These are phyloP conservation scores for Coboldia fuscipes DNA, from an alignment of 1,140 invertebrate species.

Conservation along the genomic window DNA sequence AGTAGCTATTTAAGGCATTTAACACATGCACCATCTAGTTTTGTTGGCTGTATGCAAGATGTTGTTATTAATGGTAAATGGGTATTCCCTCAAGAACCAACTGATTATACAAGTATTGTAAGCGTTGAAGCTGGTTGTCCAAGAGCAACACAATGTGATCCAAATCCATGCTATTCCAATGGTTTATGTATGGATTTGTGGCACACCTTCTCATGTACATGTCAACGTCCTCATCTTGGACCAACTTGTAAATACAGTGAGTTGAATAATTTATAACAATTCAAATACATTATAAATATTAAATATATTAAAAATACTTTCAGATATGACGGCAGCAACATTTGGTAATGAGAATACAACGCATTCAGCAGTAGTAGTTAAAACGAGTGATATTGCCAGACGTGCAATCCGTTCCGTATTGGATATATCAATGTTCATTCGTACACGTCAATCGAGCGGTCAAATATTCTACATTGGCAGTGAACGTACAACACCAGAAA, in stretches of 20 bases:
- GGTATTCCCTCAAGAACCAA: conserved; percentile 25
- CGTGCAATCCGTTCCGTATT: conserved; percentile 50
- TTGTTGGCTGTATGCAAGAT: conserved; percentile 83
- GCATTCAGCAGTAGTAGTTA: conserved; percentile 48
- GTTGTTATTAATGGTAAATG: conserved; percentile 66
- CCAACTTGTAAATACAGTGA: conserved; percentile 69
- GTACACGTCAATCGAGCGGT: conserved; percentile 60
- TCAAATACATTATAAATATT: conserved; percentile 1
- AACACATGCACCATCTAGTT: conserved; percentile 46
- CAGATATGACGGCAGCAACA: conserved; percentile 69
- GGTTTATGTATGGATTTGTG: conserved; percentile 77
- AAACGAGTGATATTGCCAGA: conserved; percentile 39
- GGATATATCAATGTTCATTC: conserved; percentile 82
- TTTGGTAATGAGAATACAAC: conserved; percentile 70
- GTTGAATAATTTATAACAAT: conserved; percentile 11
- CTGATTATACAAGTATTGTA: conserved; percentile 15
- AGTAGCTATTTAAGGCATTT: conserved; percentile 36
- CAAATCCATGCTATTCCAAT: conserved; percentile 68
- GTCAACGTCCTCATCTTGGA: conserved; percentile 68
- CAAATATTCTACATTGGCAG: conserved; percentile 79
- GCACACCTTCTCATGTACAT: conserved; percentile 68
- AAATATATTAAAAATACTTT: conserved; percentile 8
- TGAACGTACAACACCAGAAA: conserved; percentile 21
- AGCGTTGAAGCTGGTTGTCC: conserved; percentile 48
- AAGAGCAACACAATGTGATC: conserved; percentile 55